phyloP scores from a whole-genome alignment of 2,797 vertebrate genomes.

The Lacerta viridis region DNA sequence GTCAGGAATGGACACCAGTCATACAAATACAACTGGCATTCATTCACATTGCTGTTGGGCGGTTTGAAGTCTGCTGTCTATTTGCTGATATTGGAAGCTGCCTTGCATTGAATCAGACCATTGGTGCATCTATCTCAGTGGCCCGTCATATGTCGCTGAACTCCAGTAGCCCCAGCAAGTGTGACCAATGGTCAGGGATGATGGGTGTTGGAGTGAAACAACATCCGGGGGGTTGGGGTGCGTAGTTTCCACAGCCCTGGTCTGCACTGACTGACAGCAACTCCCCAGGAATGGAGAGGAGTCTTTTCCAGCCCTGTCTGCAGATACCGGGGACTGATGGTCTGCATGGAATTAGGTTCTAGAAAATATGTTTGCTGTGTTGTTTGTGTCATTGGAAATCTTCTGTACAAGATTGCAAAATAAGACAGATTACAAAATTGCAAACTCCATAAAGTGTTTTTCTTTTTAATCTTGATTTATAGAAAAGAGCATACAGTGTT shows the following conservation, averaged over 20 bases:
- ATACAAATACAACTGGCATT: too few species aligned
- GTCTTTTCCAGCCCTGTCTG: background rate
- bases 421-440: background rate
- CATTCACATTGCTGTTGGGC: too few species aligned
- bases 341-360: background rate
- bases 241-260: too few species aligned
- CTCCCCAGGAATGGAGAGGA: background rate
- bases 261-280: background rate
- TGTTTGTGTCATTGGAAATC: background rate
- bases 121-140: too few species aligned
- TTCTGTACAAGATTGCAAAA: background rate
- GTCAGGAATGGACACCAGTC: too few species aligned
- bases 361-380: background rate
- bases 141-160: too few species aligned
- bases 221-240: too few species aligned
- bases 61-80: too few species aligned
- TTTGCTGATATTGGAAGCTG: too few species aligned
- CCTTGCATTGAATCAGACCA: too few species aligned
- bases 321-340: background rate
- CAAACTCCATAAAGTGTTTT: conserved; percentile 72
- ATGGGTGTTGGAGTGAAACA: background rate
- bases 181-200: too few species aligned
- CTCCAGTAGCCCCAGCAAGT: too few species aligned
- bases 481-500: conserved; percentile 72
- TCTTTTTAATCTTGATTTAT: conserved; percentile 54